Base-by-base conservation (phyloP, 2,797 vertebrate species). In the Parotocinclus haroldoi region DNA sequence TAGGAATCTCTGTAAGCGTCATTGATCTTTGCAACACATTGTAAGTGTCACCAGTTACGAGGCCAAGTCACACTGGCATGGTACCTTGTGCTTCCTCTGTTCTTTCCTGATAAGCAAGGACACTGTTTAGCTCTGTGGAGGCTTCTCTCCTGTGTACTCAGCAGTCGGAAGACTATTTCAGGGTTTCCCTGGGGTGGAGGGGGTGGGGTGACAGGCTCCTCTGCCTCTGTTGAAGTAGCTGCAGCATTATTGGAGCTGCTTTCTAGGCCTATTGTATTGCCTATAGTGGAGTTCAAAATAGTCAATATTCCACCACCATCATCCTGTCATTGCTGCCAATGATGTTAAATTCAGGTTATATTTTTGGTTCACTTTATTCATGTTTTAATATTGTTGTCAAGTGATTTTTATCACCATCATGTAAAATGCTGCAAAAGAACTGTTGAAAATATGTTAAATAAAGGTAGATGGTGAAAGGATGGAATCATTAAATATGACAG, bases 81-180 rank as follows among this genome's bases (percentile, higher is more conserved):
- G 19, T 55, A 55, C 40, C 19, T 55, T 45, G 42, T 37, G 46
- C 52, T 62, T 72, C 55, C 14, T 51, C 55, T 73, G 56, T 40
- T 37, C 52, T 55, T 60, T 59, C 40, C 69, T 66, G 69, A 71
- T 71, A 71, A 71, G 69, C 69, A 66, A 66, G 58, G 69, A 71
- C 69, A 70, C 59, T 54, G 49, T 59, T 39, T 27, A 48, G 49
- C 69, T 55, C 63, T 42, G 51, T 55, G 57, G 51, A 66, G 57
- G 51, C 51, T 66, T 50, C 38, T 66, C 42, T 61, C 50, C 44
- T 48, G 19, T 42, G 42, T 3, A 36, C 45, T 50, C 55, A 51
- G 68, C 71, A 48, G 38, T 58, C 14, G 39, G 27, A 66, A 38
- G 18, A 4, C 53, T 74, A 45, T 57, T 68, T 68, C 44, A 50